Evolutionary conservation across 2,113 vertebrate species (phyloP).

Genomic region (Muscicapa adusta): DNA sequence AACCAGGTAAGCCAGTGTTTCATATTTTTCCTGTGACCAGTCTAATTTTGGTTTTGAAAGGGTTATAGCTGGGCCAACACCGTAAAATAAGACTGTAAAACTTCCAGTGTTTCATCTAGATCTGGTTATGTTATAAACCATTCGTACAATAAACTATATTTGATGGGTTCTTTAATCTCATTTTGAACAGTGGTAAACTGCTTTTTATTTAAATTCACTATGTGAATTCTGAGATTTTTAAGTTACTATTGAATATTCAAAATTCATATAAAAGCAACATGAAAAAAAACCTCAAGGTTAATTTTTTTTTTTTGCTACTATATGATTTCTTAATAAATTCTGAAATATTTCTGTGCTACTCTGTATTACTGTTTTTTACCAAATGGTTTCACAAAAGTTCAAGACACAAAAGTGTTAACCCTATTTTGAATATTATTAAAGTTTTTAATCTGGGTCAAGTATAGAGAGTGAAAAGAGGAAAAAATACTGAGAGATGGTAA

Average conservation of each 20-base stretch:
- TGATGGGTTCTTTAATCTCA: not conserved
- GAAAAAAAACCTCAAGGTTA: not conserved
- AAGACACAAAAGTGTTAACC: not conserved
- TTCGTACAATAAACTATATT: not conserved
- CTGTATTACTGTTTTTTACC: not conserved
- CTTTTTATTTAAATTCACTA: not conserved
- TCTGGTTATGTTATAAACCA: not conserved
- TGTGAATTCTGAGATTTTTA: not conserved
- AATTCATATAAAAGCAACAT: not conserved
- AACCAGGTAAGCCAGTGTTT: slow-evolving; percentile 65
- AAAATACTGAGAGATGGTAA: not conserved
- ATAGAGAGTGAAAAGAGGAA: not conserved
- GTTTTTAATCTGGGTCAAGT: not conserved
- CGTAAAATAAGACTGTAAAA: not conserved
- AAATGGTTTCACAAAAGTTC: not conserved
- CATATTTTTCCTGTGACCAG: not conserved
- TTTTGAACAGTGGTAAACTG: not conserved
- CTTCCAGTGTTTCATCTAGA: not conserved
- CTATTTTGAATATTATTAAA: not conserved
- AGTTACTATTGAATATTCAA: not conserved
- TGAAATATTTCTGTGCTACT: not conserved
- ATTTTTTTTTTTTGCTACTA: not conserved
- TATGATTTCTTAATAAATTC: not conserved
- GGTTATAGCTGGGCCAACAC: not conserved
- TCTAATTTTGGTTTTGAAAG: not conserved